Base-by-base conservation (phyloP, 2,888 invertebrate species). In the Troglohyphantes excavatus region DNA sequence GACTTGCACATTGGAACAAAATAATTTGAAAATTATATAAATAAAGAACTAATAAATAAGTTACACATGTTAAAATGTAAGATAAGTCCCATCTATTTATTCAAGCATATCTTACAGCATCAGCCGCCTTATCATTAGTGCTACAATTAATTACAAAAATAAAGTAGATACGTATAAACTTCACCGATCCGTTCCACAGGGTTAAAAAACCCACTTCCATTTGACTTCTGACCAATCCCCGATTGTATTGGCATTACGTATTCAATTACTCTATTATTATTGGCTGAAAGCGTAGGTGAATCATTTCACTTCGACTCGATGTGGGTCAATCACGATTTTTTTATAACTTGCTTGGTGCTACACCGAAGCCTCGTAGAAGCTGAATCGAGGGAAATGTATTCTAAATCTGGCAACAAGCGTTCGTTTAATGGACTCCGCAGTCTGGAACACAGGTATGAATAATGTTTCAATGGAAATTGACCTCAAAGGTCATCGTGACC, bases 241-340 rank as follows among this genome's bases (percentile, higher is more conserved):
- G 53, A 53, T 53, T 53, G 53, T 53, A 17, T 7, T 53, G 17
- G 53, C 5, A 53, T 53, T 7, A 53, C 53, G n/a, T 53, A 53
- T 53, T 53, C 53, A 53, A 53, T 53, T 53, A 53, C 53, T 53
- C 53, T 53, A 53, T 53, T 53, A 53, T 53, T 53, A n/a, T 39
- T 39, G 53, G 17, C 5, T 53, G n/a, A 53, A 53, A 53, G 2
- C 2, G 53, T 17, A 53, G 17, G 7, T 53, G 53, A 53, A n/a
- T 53, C 53, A n/a, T 5, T 53, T 53, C 53, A n/a, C 53, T 53
- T n/a, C n/a, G 53, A 11, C 53, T 53, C 53, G n/a, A 53, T n/a
- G 53, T 53, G 53, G 53, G 53, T 53, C 53, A 53, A 53, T 1
- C 53, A 53, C 53, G 53, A 53, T 53, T n/a, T 17, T n/a, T 39